Conservation (phyloP, 2,797 vertebrate genomes). For the Pogoniulus pusillus region DNA sequence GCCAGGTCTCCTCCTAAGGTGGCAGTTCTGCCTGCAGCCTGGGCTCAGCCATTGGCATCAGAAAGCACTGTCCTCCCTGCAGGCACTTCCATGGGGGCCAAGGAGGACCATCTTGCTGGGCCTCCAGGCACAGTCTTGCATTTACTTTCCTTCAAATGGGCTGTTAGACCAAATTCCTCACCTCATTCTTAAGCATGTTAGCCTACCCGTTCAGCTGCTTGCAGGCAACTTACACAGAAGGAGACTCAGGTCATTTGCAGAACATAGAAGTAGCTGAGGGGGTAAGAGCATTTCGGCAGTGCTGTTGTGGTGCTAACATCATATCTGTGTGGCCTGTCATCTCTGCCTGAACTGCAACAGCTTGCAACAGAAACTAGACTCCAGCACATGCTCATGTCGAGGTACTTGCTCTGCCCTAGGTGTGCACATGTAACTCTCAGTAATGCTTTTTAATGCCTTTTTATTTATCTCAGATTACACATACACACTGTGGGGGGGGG, state of each 20-base stretch:
- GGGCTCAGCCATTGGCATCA: background rate
- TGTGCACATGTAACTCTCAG: background rate
- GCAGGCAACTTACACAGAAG: background rate
- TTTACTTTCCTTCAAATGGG: background rate
- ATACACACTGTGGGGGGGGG: background rate
- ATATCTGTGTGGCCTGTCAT: background rate
- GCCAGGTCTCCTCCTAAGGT: accelerated
- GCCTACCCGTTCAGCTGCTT: background rate
- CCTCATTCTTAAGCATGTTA: background rate
- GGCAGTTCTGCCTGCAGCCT: accelerated
- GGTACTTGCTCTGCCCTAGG: accelerated
- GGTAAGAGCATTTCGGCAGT: background rate
- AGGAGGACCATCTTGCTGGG: accelerated
- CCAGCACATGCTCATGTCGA: accelerated
- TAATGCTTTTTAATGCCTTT: background rate
- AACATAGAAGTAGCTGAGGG: background rate
- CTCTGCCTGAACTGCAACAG: background rate
- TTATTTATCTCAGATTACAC: background rate
- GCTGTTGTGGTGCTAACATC: background rate
- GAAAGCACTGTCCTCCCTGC: background rate
- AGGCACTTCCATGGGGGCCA: accelerated
- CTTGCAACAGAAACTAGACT: background rate
- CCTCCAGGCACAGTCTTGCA: background rate
- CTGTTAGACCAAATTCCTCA: background rate
- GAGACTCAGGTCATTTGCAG: background rate